Evolutionary conservation across 2,888 invertebrate species (phyloP).

Genomic region (Lycocerus yunnanus): DNA sequence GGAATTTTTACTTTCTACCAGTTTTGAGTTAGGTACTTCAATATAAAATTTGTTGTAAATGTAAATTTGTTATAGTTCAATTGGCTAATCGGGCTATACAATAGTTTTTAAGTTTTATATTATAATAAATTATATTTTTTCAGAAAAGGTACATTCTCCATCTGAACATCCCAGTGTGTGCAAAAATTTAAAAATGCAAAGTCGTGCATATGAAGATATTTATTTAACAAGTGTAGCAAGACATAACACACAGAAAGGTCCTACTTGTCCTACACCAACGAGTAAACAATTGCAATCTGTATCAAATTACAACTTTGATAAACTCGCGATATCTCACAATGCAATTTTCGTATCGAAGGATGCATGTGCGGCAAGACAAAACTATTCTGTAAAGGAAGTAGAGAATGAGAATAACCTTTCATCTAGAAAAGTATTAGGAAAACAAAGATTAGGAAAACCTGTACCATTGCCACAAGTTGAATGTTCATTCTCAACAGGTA

Average conservation of each 20-base stretch:
- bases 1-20: no score
- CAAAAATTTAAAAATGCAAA: slow-evolving; percentile 35
- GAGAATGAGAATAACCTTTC: background rate
- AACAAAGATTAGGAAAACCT: slow-evolving; percentile 46
- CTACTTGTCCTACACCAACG: slow-evolving; percentile 33
- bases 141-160: slow-evolving; percentile 52
- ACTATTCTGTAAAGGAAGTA: background rate
- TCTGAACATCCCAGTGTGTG: slow-evolving; percentile 45
- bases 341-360: slow-evolving; percentile 54
- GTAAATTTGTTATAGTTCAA: background rate
- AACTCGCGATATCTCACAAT: slow-evolving; percentile 60
- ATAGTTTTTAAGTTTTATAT: background rate
- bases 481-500: background rate
- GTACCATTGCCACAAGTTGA: slow-evolving; percentile 41
- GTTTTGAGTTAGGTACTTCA: no score
- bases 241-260: background rate
- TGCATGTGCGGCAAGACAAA: background rate
- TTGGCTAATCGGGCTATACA: background rate
- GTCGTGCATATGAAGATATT: slow-evolving; percentile 32
- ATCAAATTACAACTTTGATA: slow-evolving; percentile 51
- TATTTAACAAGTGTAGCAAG: slow-evolving; percentile 5
- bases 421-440: slow-evolving; percentile 37
- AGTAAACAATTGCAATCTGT: slow-evolving; percentile 55
- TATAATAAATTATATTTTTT: slow-evolving; percentile 31
- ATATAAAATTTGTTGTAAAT: no score